Base-by-base conservation (phyloP, 2,113 vertebrate species). In the Hippocampus guttulatus region DNA sequence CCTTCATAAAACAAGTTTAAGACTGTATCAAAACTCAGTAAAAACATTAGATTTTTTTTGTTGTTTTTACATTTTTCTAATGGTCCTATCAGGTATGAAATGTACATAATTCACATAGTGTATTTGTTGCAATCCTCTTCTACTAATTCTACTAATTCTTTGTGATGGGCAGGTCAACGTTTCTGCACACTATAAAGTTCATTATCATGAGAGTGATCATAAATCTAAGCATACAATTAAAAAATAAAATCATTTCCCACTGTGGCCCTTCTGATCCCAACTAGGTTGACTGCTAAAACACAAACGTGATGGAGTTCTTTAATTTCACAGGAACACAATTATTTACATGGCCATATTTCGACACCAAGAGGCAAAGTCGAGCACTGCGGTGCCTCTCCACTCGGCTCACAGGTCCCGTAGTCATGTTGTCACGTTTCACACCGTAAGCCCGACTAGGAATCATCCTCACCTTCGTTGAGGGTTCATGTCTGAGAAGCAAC, bases 21-120 rank as follows among this genome's bases (percentile, higher is more conserved):
- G 88, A 91, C 88, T 87, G 88, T 91, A 91, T 91, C 88, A 91
- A 91, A 92, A 91, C 83, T 90, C 89, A 90, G 87, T 90, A 91
- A 90, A 91, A 91, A 90, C 91, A 90, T 91, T 91, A 91, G 88
- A 91, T 52, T 89, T 85, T 88, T 85, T 85, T 85, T 82, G 87
- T 89, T 87, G 86, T 89, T 78, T 87, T 83, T 86, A 87, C 88
- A 64, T 64, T 41, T 64, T 65, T 65, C 21, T 65, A 65, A 65
- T 47, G 79, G 84, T 86, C 84, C 85, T 86, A 78, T 88, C 85
- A 86, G 87, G 87, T 90, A 89, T 90, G 88, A 91, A 90, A 89
- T 89, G 73, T 88, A 89, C 87, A 91, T 87, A 90, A 91, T 90
- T 91, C 88, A 91, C 90, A 87, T 83, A 74, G 80, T 78, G 88